Evolutionary conservation across 2,888 invertebrate genomes (phyloP).

Genomic region (Drosophila cracens): DNA sequence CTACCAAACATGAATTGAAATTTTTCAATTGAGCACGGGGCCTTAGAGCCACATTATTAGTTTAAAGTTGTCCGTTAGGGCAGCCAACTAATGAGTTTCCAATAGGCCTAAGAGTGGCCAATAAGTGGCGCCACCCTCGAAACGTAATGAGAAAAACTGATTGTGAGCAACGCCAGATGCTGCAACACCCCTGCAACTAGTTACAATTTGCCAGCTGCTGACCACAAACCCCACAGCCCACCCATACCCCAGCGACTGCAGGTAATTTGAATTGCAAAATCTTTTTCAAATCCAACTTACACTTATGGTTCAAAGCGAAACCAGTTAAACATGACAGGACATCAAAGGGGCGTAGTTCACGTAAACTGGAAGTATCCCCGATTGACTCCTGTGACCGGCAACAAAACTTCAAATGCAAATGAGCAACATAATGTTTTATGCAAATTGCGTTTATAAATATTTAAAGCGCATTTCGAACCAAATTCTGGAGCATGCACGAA

Average conservation of each 20-base stretch:
- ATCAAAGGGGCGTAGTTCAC: constrained; percentile 71
- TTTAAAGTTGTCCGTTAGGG: constrained; percentile 57
- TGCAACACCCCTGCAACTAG: constrained; percentile 4
- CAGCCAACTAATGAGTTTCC: constrained; percentile 70
- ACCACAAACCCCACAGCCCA: not conserved
- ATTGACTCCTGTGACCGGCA: constrained; percentile 35
- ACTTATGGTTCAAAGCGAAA: constrained; percentile 22
- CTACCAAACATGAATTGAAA: constrained; percentile 65
- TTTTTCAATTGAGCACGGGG: constrained; percentile 60
- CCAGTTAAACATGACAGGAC: constrained; percentile 68
- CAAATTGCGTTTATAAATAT: constrained; percentile 58
- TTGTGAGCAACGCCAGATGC: constrained; percentile 22
- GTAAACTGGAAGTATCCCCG: constrained; percentile 53
- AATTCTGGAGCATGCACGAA: constrained; percentile 30
- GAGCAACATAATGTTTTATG: constrained; percentile 28
- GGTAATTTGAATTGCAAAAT: constrained; percentile 73
- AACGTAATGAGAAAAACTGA: constrained; percentile 47
- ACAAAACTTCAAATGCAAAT: constrained; percentile 59
- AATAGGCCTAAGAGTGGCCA: constrained; percentile 64
- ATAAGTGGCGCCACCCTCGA: constrained; percentile 31
- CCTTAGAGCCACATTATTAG: constrained; percentile 65
- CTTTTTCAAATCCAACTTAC: constrained; percentile 27
- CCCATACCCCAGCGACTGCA: not conserved
- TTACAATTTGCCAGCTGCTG: constrained; percentile 10
- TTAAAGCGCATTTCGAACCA: constrained; percentile 47